A percentile compares a stretch with the other conserved stretches of the same genome.
Conservation (phyloP, 2,113 vertebrate species). For the mouse (Mus musculus) region DNA sequence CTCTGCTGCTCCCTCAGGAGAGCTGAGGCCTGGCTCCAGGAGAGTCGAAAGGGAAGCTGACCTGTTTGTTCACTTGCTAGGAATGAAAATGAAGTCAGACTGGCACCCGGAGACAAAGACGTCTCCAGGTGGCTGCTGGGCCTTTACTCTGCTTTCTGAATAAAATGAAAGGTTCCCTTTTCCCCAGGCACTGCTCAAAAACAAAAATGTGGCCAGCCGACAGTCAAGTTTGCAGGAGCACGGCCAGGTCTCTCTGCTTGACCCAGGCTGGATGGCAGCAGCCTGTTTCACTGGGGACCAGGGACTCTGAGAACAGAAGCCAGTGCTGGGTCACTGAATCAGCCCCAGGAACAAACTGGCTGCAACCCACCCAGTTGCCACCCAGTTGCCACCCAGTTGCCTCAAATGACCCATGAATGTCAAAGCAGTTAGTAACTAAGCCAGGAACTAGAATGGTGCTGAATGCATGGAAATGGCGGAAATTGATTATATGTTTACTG, state of each 20-base stretch:
- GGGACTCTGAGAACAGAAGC: slow-evolving; percentile 36
- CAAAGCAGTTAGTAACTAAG: neutral
- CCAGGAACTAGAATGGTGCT: neutral
- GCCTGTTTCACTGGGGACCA: neutral
- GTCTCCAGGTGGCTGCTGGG: slow-evolving; percentile 39
- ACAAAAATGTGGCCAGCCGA: slow-evolving; percentile 53
- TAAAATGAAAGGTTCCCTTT: slow-evolving; percentile 62
- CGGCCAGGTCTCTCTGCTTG: slow-evolving; percentile 35
- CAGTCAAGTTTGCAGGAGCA: slow-evolving; percentile 25
- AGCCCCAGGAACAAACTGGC: slow-evolving; percentile 29
- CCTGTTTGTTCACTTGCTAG: neutral
- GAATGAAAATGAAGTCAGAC: neutral
- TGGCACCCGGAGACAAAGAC: neutral
- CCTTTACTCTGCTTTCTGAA: slow-evolving; percentile 56
- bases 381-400: neutral
- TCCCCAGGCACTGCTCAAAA: neutral
- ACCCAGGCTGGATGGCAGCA: slow-evolving; percentile 5
- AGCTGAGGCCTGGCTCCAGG: neutral
- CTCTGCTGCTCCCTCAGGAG: fast-evolving
- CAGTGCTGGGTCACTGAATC: neutral
- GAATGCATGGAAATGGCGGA: neutral
- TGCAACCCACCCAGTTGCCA: neutral
- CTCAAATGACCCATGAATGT: slow-evolving; percentile 52
- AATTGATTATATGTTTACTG: slow-evolving; percentile 15
- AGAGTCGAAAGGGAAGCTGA: neutral